Evolutionary conservation across 2,888 invertebrate genomes (phyloP), one percentile per base, ranked within the genome.

Genomic region (Linhomoeus sp.): DNA sequence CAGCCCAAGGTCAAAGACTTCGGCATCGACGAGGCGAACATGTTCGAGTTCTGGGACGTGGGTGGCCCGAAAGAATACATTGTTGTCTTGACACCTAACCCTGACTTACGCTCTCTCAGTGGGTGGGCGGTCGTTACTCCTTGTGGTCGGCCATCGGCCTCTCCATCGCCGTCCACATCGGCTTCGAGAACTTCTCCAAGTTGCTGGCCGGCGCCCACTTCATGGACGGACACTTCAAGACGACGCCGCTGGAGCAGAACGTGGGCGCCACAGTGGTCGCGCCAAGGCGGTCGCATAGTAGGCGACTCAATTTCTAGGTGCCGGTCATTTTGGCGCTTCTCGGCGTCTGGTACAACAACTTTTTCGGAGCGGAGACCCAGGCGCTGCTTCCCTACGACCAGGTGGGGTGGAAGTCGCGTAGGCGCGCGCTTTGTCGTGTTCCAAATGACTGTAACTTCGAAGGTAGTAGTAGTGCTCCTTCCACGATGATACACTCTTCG

Each of bases 121-220:
- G 94, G 92, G 97, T 97, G 41, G 97, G 97, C 35, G 97, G 97
- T 56, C 79, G 97, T 62, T 86, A 76, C 64, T 97, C 94, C 0
- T 72, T 97, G 14, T 97, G 97, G 97, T 97, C 94, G 0, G 97
- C 97, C 3, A 99, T 99, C 69, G 97, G 97, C 36, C 72, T 99
- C 22, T 88, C 92, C 3, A 92, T 99, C 66, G 82, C 82, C 3
- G 72, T 94, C 37, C 77, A 82, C 58, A 77, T 97, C 66, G 97
- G 92, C 36, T 88, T 78, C 69, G 85, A 88, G 46, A 88, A 92
- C 70, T 97, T 92, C 72, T 80, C 83, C 67, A 76, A 81, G 58
- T 73, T 97, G 26, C 72, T 94, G 46, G 79, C 78, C 51, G 97
- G 97, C 12, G 97, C 87, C 39, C 78, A 79, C 66, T 84, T 75